A percentile compares a stretch with the other conserved stretches of the same genome.
phyloP scores from a whole-genome alignment of 2,797 vertebrate species.

The Chaetodon trifasciatus region DNA sequence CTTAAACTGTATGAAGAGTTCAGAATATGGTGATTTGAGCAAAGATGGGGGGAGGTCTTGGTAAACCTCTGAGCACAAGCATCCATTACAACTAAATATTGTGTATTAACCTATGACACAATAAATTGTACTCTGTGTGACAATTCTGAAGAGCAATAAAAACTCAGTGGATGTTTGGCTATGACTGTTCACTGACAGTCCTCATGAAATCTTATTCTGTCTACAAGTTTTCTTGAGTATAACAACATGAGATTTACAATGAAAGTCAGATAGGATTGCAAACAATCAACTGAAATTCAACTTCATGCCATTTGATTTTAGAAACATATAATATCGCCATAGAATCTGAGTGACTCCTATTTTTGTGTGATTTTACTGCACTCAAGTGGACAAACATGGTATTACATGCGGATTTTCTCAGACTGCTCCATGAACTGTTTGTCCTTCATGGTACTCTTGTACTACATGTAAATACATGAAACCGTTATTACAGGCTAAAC shows the following conservation, averaged over 20 bases:
- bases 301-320: neutral
- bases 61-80: neutral
- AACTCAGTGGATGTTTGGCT: neutral
- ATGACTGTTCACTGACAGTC: neutral
- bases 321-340: neutral
- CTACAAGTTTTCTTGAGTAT: neutral
- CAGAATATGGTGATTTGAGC: neutral
- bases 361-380: conserved; percentile 49
- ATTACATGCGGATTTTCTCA: neutral
- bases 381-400: conserved; percentile 50
- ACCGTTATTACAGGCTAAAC: neutral
- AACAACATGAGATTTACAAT: neutral
- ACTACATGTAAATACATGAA: neutral
- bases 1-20: neutral
- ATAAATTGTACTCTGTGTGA: neutral
- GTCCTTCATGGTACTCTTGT: neutral
- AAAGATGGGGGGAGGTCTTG: neutral
- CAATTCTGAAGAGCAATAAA: neutral
- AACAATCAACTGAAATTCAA: neutral
- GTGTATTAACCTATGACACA: neutral
- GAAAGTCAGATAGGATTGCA: neutral
- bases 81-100: neutral
- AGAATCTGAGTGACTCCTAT: neutral
- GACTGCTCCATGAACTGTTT: neutral
- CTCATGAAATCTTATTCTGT: neutral